phyloP scores from a whole-genome alignment of 2,113 vertebrate genomes.

The Andinoacara biseriatus region DNA sequence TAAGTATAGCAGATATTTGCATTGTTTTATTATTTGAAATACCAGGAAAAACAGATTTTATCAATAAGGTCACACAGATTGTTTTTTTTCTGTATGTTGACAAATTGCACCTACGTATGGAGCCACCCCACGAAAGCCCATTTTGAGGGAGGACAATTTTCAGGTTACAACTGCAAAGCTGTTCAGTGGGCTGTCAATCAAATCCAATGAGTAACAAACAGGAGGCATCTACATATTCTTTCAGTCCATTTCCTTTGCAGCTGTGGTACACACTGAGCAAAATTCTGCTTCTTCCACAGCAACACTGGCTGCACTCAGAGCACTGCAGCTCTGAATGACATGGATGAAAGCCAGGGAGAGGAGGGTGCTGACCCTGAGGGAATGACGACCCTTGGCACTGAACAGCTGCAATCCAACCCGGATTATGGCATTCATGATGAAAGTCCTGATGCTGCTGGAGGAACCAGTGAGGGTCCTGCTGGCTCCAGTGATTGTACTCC shows the following conservation, averaged over 20 bases:
- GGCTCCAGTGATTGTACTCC: slow-evolving; percentile 87
- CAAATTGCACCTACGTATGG: background rate
- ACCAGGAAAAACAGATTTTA: background rate
- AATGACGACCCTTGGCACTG: slow-evolving; percentile 77
- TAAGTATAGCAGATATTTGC: background rate
- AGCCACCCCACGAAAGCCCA: background rate
- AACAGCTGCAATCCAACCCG: slow-evolving; percentile 85
- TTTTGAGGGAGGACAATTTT: background rate
- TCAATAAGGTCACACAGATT: background rate
- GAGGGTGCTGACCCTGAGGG: slow-evolving; percentile 63
- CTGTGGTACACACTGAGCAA: slow-evolving; percentile 70
- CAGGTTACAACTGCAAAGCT: background rate
- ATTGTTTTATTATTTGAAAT: background rate
- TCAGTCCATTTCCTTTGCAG: background rate
- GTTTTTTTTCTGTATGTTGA: background rate
- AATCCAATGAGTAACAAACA: background rate
- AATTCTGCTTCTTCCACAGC: slow-evolving; percentile 85
- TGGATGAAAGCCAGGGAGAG: slow-evolving; percentile 85
- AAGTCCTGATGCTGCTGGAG: slow-evolving; percentile 86
- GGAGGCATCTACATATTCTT: background rate
- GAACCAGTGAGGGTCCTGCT: slow-evolving; percentile 61
- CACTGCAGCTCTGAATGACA: slow-evolving; percentile 86
- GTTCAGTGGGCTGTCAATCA: background rate
- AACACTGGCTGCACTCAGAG: slow-evolving; percentile 82
- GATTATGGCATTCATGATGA: slow-evolving; percentile 89